Evolutionary conservation across 2,888 invertebrate genomes (phyloP).

Genomic region (Eilema sororculum): DNA sequence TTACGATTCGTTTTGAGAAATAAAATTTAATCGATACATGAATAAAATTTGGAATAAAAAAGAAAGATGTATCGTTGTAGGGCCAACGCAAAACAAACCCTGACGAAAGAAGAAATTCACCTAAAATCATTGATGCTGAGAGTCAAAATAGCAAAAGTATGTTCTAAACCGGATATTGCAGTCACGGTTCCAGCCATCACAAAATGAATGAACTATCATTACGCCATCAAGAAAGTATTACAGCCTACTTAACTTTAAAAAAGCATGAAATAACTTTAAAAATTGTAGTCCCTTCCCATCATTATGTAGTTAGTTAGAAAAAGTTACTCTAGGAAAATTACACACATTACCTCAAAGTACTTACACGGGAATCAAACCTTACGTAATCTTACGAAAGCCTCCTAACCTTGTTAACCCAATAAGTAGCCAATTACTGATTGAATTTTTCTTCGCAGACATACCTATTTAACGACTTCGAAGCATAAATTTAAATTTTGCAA

Average conservation of each 20-base stretch:
- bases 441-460: slow-evolving; percentile 34
- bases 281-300: slow-evolving; percentile 40
- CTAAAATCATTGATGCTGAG: neutral
- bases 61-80: no score
- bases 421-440: slow-evolving; percentile 37
- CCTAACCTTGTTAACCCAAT: slow-evolving; percentile 37
- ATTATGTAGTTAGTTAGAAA: slow-evolving; percentile 53
- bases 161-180: neutral
- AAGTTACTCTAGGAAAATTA: slow-evolving; percentile 45
- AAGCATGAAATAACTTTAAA: slow-evolving; percentile 41
- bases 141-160: slow-evolving; percentile 5
- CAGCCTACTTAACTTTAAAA: slow-evolving; percentile 34
- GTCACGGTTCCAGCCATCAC: slow-evolving; percentile 11
- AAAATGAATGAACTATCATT: slow-evolving; percentile 28
- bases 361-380: slow-evolving; percentile 26
- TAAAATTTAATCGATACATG: no score
- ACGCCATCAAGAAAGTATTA: slow-evolving; percentile 41
- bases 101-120: neutral
- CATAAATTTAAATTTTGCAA: slow-evolving; percentile 32
- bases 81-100: neutral
- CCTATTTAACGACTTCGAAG: slow-evolving; percentile 36
- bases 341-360: slow-evolving; percentile 36
- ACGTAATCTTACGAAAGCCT: slow-evolving; percentile 29
- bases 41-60: no score
- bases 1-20: no score